Percentiles rank a stretch among this genome's conserved stretches.
phyloP scores from a whole-genome alignment of 2,888 invertebrate species.

The Lithophane leautieri region DNA sequence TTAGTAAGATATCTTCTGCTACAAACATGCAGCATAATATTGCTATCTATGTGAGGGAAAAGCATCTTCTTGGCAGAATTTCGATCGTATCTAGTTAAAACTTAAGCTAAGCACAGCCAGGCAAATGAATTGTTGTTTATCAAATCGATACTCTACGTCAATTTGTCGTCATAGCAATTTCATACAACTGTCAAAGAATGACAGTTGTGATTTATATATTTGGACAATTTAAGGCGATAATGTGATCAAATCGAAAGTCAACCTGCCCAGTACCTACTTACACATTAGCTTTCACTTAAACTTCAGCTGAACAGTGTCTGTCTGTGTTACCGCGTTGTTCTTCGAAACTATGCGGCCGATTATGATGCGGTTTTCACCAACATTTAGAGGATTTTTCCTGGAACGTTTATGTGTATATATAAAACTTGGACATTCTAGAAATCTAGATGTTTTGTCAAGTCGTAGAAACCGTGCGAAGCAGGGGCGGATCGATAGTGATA shows the following conservation, averaged over 20 bases:
- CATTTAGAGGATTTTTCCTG: background rate
- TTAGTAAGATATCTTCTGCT: slow-evolving; percentile 7
- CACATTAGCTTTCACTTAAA: background rate
- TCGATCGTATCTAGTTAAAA: background rate
- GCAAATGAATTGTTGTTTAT: background rate
- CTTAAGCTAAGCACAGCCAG: background rate
- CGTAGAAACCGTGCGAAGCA: background rate
- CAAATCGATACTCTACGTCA: background rate
- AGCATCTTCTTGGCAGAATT: background rate
- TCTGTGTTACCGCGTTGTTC: background rate
- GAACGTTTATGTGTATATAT: too few relatives aligned
- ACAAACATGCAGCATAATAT: slow-evolving; percentile 12
- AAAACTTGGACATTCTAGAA: background rate
- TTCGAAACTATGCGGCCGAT: background rate
- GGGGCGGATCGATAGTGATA: background rate
- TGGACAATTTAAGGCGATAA: background rate
- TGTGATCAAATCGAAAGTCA: background rate
- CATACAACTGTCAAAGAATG: background rate
- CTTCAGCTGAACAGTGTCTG: background rate
- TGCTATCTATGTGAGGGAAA: slow-evolving; percentile 20
- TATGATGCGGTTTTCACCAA: background rate
- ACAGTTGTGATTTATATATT: background rate
- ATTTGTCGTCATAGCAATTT: background rate
- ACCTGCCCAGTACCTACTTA: background rate
- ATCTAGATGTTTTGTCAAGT: background rate